Conservation (phyloP, 2,888 invertebrate species). For the Gastracanthus pulcherrimus region DNA sequence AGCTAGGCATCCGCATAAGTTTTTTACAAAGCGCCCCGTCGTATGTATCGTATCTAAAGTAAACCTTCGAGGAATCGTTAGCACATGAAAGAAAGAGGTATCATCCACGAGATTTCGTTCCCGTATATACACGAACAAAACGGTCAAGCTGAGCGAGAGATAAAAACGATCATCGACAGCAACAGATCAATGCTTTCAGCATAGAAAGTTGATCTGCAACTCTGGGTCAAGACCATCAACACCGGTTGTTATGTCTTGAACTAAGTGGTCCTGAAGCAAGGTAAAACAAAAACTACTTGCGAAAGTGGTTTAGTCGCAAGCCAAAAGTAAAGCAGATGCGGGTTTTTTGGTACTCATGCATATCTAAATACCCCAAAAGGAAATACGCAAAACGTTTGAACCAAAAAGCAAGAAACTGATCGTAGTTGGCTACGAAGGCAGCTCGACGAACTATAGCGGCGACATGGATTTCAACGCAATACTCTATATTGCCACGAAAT, state of each 20-base stretch:
- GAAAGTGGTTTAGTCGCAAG: constrained; percentile 36
- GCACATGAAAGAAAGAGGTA: constrained; percentile 12
- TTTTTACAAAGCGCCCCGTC: too few species aligned
- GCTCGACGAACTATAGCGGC: constrained; percentile 59
- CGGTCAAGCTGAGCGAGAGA: constrained; percentile 31
- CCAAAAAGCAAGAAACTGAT: constrained; percentile 23
- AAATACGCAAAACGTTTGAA: constrained; percentile 45
- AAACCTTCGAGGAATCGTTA: not conserved
- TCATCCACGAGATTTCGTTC: constrained; percentile 39
- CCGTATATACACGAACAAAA: constrained; percentile 46
- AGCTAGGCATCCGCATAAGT: too few species aligned
- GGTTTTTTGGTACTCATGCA: constrained; percentile 60
- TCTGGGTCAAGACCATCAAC: constrained; percentile 66
- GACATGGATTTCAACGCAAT: constrained; percentile 60
- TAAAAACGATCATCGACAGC: constrained; percentile 26
- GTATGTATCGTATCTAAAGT: too few species aligned
- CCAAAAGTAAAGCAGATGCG: constrained; percentile 59
- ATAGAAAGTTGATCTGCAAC: not conserved
- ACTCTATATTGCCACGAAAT: too few species aligned
- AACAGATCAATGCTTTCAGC: constrained; percentile 30
- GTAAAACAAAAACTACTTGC: constrained; percentile 29
- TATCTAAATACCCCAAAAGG: constrained; percentile 42
- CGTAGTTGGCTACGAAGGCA: constrained; percentile 52
- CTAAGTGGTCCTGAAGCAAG: constrained; percentile 52
- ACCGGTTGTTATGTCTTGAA: constrained; percentile 62